Evolutionary conservation across 2,797 vertebrate genomes (phyloP).

Genomic region (Peromyscus aztecus): DNA sequence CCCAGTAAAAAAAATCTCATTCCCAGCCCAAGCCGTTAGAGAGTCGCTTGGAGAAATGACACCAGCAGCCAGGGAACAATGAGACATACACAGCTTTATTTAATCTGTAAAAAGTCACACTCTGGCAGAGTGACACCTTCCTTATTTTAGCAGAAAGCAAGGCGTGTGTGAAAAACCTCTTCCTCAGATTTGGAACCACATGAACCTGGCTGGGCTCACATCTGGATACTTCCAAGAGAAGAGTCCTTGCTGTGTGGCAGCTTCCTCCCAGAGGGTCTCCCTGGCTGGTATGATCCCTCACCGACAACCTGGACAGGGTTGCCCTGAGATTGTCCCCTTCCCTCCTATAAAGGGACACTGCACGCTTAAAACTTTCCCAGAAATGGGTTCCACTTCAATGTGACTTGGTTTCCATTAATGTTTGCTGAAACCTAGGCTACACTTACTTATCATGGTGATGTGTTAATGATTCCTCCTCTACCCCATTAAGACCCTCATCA

Average conservation of each 20-base stretch:
- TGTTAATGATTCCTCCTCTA: neutral
- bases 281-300: constrained; percentile 38
- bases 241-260: constrained; percentile 15
- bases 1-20: neutral
- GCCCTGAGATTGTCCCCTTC: constrained; percentile 13
- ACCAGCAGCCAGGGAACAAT: constrained; percentile 83
- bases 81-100: constrained; percentile 90
- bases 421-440: constrained; percentile 47
- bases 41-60: constrained; percentile 42
- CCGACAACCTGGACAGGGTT: neutral
- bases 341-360: constrained; percentile 31
- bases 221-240: neutral
- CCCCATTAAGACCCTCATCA: neutral
- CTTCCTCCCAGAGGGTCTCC: neutral
- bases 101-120: constrained; percentile 87
- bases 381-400: constrained; percentile 41
- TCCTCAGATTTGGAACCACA: constrained; percentile 68
- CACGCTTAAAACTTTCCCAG: constrained; percentile 50
- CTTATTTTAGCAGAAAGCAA: constrained; percentile 83
- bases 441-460: neutral
- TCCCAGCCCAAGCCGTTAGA: neutral
- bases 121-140: constrained; percentile 85
- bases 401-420: constrained; percentile 55
- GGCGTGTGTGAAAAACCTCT: constrained; percentile 68
- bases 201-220: constrained; percentile 72